Base-by-base conservation (phyloP, 1,140 invertebrate species). In the Drosophila sp. region DNA sequence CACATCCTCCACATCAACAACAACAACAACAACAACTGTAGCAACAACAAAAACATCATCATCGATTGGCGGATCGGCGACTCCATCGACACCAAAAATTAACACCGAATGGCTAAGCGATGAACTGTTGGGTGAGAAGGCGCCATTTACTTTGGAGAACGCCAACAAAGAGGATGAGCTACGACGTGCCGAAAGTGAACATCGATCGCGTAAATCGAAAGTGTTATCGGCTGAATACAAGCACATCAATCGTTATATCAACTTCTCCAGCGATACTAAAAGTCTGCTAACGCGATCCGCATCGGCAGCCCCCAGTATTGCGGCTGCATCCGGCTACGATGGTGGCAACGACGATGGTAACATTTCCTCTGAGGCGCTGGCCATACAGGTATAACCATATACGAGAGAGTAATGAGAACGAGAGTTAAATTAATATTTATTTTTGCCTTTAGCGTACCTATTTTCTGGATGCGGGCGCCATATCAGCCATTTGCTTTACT, bases 401-500 rank as follows among this genome's bases (percentile, higher is more conserved):
- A 25, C 10, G 1, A 25, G 7, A 27, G 4, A 2, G 5, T 23
- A 11, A 10, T 2, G 5, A 35, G 35, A 38, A 10, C 11, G 35
- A 38, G 29, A 11, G 10, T 27, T 25, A 11, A 1, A 30, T 30
- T 10, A 47, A 7, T 8, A 56, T 56, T 17, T 56, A 0, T 44
- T 64, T 35, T 32, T 41, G n/a, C 47, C 7, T 4, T 44, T 58
- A 92, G 87, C 73, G 86, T 57, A 79, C 85, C 0, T 92, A 93
- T 23, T 86, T 92, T 1, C 92, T 96, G 80, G 95, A 95, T 77
- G 95, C 95, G 27, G 95, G 95, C 2, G 94, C 94, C 44, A 96
- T 96, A 69, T 95, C 95, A 17, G 95, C 95, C 44, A 96, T 95
- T 72, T 95, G 95, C 54, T 94, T 96, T 63, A 95, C 95, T 25